Conservation (phyloP, 2,113 vertebrate species). For the Aldabrachelys gigantea region DNA sequence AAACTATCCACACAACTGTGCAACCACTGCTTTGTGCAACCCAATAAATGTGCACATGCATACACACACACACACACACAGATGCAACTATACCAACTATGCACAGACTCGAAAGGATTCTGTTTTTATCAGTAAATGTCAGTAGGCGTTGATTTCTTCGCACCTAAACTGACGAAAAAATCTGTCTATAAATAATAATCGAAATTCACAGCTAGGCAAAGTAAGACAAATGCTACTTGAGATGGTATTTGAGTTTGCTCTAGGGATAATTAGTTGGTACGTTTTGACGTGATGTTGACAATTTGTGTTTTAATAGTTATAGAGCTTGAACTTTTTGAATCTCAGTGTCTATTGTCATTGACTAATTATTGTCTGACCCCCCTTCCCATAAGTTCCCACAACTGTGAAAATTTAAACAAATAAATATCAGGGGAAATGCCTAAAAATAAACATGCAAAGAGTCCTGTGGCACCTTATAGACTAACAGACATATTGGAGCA, state of each 20-base stretch:
- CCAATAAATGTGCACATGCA: not conserved
- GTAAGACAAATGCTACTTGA: not conserved
- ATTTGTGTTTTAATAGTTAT: not conserved
- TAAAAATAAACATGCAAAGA: not conserved
- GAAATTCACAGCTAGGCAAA: not conserved
- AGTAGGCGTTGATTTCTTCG: not conserved
- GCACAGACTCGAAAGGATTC: not conserved
- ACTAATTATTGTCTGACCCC: not conserved
- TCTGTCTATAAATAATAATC: not conserved
- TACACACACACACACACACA: too few species aligned
- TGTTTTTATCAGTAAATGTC: not conserved
- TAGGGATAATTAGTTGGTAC: not conserved
- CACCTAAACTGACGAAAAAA: not conserved
- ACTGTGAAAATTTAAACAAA: not conserved
- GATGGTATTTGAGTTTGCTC: not conserved
- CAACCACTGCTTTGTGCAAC: not conserved
- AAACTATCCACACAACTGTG: not conserved
- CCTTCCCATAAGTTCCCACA: not conserved
- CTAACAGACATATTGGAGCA: too few species aligned
- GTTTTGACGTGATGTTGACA: not conserved
- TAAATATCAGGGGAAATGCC: not conserved
- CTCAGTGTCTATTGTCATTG: not conserved
- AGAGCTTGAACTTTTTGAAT: not conserved
- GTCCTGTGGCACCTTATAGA: too few species aligned
- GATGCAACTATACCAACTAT: not conserved